These are phyloP conservation scores for Oriolus oriolus DNA, from an alignment of 2,113 vertebrate genomes.

Conservation along the genomic window DNA sequence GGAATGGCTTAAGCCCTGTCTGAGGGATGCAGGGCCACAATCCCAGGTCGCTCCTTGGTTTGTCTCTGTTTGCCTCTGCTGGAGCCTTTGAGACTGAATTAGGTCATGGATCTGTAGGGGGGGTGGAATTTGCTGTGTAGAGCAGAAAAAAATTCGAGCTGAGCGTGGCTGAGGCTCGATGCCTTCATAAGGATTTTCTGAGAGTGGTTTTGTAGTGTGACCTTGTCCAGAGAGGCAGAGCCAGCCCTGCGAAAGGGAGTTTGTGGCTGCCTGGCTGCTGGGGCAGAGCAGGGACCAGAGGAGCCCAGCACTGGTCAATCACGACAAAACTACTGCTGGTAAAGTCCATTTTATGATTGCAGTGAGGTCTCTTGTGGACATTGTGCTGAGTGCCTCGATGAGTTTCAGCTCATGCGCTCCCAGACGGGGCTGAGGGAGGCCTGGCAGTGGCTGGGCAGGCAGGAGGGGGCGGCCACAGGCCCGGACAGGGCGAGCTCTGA, in stretches of 20 bases:
- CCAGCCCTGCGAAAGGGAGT: neutral
- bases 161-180: neutral
- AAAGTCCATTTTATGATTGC: neutral
- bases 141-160: neutral
- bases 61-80: neutral
- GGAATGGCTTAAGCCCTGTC: neutral
- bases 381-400: neutral
- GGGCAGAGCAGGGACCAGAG: neutral
- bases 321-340: neutral
- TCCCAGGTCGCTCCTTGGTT: neutral
- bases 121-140: neutral
- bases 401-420: neutral
- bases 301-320: neutral
- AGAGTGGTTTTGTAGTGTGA: neutral
- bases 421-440: neutral
- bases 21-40: neutral
- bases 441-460: neutral
- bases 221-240: neutral
- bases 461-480: rapidly evolving
- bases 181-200: neutral
- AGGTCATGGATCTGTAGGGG: conserved; percentile 37
- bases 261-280: neutral
- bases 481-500: neutral
- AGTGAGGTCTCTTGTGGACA: neutral
- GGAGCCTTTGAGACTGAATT: conserved; percentile 45